Conservation (phyloP, 2,113 vertebrate genomes). For the Lasiurus borealis region DNA sequence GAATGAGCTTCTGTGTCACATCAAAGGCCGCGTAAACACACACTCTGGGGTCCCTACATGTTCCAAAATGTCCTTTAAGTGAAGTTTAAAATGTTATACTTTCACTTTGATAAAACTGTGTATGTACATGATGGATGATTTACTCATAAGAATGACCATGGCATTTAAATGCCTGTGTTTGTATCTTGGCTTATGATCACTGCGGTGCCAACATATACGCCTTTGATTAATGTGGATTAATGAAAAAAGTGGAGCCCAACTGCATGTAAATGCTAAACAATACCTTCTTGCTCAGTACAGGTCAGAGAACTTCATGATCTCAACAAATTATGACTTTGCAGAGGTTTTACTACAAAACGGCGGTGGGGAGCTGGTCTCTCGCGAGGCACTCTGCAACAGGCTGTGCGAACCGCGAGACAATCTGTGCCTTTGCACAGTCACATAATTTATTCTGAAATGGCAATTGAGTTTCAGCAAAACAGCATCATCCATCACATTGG, state of each 20-base stretch:
- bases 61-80: neutral
- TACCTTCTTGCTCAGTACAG: neutral
- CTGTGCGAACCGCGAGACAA: neutral
- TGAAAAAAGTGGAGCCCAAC: neutral
- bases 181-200: neutral
- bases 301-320: neutral
- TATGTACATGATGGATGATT: neutral
- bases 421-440: neutral
- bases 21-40: neutral
- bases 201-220: neutral
- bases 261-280: neutral
- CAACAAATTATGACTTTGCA: neutral
- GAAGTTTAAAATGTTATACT: neutral
- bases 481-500: neutral
- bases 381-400: fast-evolving
- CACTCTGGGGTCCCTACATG: neutral
- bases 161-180: neutral
- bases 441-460: neutral
- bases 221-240: neutral
- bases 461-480: neutral
- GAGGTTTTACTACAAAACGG: neutral
- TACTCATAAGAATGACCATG: fast-evolving
- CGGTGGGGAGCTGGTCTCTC: neutral
- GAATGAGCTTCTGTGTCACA: neutral
- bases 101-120: neutral